Evolutionary conservation across 1,140 invertebrate species (phyloP).

Genomic region (Battus philenor): DNA sequence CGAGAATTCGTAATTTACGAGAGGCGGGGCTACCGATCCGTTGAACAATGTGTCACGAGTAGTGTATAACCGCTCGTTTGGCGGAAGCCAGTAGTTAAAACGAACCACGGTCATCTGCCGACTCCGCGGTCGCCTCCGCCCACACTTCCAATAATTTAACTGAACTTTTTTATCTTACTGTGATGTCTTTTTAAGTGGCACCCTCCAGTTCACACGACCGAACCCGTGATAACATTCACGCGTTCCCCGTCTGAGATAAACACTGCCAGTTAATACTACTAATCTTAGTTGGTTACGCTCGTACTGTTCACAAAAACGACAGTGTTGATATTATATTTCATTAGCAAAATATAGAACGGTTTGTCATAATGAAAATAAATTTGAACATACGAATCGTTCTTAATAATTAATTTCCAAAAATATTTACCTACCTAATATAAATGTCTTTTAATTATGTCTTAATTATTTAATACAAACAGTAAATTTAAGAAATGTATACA

Average conservation of each 20-base stretch:
- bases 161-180: constrained; percentile 10
- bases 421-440: no score
- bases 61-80: constrained; percentile 25
- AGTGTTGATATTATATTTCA: no score
- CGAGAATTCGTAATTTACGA: constrained; percentile 14
- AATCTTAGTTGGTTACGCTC: no score
- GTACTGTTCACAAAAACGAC: no score
- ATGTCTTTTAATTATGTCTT: no score
- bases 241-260: constrained; percentile 30
- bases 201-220: constrained; percentile 43
- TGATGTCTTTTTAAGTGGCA: constrained; percentile 55
- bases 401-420: no score
- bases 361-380: no score
- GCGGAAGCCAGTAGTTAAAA: constrained; percentile 65
- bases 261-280: no score
- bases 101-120: constrained; percentile 56
- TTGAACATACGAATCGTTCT: no score
- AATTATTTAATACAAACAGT: no score
- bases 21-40: constrained; percentile 7
- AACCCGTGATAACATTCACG: constrained; percentile 25
- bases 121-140: constrained; percentile 34
- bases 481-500: no score
- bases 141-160: constrained; percentile 49
- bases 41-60: constrained; percentile 37
- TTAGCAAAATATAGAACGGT: no score